Percentiles rank a stretch among this genome's conserved stretches.
phyloP scores from a whole-genome alignment of 2,888 invertebrate species.

The Aromia moschata region DNA sequence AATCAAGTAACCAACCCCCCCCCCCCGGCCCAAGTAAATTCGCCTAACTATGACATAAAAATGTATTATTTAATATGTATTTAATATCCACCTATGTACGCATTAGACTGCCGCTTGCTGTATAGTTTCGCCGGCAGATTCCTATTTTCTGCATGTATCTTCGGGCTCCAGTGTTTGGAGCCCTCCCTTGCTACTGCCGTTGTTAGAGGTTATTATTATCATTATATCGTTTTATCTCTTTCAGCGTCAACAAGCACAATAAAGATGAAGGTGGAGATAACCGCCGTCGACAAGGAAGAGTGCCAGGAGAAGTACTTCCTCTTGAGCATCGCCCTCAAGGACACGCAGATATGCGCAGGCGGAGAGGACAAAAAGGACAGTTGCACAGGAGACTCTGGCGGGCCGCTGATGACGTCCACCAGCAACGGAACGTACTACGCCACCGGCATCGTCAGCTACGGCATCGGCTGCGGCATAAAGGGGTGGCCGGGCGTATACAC shows the following conservation, averaged over 20 bases:
- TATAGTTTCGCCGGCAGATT: too few species aligned
- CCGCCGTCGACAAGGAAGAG: conserved; percentile 65
- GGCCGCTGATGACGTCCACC: conserved; percentile 73
- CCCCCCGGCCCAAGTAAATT: too few species aligned
- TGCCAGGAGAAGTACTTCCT: conserved; percentile 67
- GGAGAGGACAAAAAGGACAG: conserved; percentile 75
- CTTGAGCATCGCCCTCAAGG: conserved; percentile 64
- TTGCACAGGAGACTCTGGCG: conserved; percentile 83
- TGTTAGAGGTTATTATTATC: too few species aligned
- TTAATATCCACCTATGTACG: too few species aligned
- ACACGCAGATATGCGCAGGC: conserved; percentile 78
- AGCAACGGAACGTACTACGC: conserved; percentile 58
- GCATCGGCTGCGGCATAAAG: conserved; percentile 72
- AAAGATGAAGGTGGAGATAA: conserved; percentile 72
- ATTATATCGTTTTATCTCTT: conserved; percentile 35
- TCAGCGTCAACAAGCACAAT: conserved; percentile 57
- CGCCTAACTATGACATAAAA: too few species aligned
- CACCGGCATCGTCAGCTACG: conserved; percentile 76
- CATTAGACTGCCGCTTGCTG: too few species aligned
- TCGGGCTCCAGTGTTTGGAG: too few species aligned
- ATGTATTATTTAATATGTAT: too few species aligned
- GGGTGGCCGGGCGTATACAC: conserved; percentile 79
- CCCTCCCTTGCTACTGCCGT: too few species aligned
- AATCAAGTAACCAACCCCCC: too few species aligned
- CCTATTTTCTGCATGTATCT: too few species aligned